These are phyloP conservation scores for Potorous gilbertii DNA, from an alignment of 2,797 vertebrate species.

Conservation along the genomic window DNA sequence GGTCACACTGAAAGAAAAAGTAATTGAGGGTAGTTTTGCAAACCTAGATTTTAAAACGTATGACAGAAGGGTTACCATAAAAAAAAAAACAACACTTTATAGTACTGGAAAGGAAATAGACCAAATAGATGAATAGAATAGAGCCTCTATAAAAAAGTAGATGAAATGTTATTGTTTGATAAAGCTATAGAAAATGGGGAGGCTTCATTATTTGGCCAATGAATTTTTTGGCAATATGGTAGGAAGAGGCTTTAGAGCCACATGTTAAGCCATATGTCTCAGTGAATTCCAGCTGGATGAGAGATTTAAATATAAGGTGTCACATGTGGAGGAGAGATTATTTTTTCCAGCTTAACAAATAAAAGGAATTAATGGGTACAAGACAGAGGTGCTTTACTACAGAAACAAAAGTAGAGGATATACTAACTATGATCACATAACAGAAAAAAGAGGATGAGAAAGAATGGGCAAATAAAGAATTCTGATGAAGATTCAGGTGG, in stretches of 20 bases:
- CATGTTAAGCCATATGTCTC: not conserved
- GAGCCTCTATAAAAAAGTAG: not conserved
- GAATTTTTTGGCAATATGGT: not conserved
- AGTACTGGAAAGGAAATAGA: not conserved
- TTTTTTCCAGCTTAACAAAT: not conserved
- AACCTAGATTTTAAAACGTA: not conserved
- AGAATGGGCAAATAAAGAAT: not conserved
- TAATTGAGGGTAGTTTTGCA: not conserved
- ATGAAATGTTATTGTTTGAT: not conserved
- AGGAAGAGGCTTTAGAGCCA: not conserved
- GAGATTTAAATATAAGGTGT: not conserved
- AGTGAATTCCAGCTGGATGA: not conserved
- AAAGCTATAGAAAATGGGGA: not conserved
- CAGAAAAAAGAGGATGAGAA: not conserved
- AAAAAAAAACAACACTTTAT: not conserved
- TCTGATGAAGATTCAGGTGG: not conserved
- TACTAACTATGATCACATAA: not conserved
- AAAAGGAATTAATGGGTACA: not conserved
- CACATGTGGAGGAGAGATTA: not conserved
- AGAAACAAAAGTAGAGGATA: not conserved
- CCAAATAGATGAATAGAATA: not conserved
- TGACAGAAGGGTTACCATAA: not conserved
- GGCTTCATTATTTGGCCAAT: not conserved
- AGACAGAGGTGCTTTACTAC: not conserved
- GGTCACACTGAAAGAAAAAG: not conserved